Evolutionary conservation across 2,888 invertebrate genomes (phyloP).

Genomic region (Athripsodes cinereus): DNA sequence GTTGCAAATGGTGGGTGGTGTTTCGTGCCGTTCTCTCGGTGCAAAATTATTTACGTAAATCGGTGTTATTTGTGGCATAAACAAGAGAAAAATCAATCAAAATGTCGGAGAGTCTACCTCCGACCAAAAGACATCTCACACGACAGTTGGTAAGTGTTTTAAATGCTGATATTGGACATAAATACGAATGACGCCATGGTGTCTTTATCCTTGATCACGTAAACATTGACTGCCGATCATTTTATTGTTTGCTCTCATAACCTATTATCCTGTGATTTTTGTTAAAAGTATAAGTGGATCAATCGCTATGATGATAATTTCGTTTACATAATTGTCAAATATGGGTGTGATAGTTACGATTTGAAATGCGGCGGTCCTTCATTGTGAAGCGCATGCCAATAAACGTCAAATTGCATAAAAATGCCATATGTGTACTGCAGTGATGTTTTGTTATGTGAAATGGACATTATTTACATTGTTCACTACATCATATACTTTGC

Average conservation of each 20-base stretch:
- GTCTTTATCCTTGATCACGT: conserved; percentile 59
- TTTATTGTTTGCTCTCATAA: conserved; percentile 17
- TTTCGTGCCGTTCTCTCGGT: conserved; percentile 53
- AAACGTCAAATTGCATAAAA: conserved; percentile 45
- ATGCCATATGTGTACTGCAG: conserved; percentile 21
- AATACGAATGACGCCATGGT: conserved; percentile 56
- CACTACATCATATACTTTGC: neutral
- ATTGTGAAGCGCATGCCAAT: conserved; percentile 46
- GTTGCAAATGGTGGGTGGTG: conserved; percentile 54
- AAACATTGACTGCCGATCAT: conserved; percentile 37
- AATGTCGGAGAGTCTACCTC: conserved; percentile 56
- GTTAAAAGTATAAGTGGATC: neutral
- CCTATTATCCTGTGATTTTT: conserved; percentile 1
- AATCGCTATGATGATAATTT: neutral
- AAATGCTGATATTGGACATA: conserved; percentile 25
- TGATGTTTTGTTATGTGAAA: neutral
- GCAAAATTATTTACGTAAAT: conserved; percentile 56
- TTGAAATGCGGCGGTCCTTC: conserved; percentile 49
- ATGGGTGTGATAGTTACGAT: conserved; percentile 32
- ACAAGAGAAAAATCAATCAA: conserved; percentile 34
- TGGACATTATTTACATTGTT: conserved; percentile 2
- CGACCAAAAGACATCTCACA: conserved; percentile 52
- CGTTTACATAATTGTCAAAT: neutral
- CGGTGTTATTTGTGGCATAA: conserved; percentile 44
- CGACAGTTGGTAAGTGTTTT: conserved; percentile 56